Evolutionary conservation across 2,797 vertebrate genomes (phyloP).

Genomic region (Phrynocephalus guinanensis): DNA sequence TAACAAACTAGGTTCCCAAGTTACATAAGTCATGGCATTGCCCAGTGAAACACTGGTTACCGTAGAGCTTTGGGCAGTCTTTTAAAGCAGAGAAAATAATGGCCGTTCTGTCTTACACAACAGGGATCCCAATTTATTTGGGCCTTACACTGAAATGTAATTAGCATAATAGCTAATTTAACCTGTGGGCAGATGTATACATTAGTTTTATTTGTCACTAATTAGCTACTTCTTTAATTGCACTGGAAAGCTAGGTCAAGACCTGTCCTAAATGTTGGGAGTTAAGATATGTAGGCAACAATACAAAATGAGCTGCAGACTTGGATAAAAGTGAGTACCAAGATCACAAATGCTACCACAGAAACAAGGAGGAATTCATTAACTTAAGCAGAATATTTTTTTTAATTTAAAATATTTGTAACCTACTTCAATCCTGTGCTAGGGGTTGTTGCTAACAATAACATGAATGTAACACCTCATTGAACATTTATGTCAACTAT

Average conservation of each 20-base stretch:
- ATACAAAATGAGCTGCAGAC: not conserved
- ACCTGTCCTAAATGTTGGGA: conserved; percentile 28
- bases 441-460: not conserved
- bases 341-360: not conserved
- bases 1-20: not conserved
- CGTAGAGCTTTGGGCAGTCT: not conserved
- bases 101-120: not conserved
- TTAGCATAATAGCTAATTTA: conserved; percentile 37
- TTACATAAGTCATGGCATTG: not conserved
- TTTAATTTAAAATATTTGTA: conserved; percentile 20
- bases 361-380: not conserved
- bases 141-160: conserved; percentile 17
- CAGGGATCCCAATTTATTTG: conserved; percentile 20
- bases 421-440: not conserved
- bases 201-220: conserved; percentile 34
- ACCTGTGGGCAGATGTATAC: conserved; percentile 27
- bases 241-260: conserved; percentile 33
- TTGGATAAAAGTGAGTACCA: not conserved
- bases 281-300: conserved; percentile 5
- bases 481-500: not conserved
- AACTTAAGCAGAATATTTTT: not conserved
- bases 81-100: conserved; percentile 18
- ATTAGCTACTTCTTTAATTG: conserved; percentile 39
- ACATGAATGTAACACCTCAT: not conserved
- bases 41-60: not conserved